Evolutionary conservation across 2,888 invertebrate species (phyloP).

Genomic region (Caenorhabditis parvicauda): DNA sequence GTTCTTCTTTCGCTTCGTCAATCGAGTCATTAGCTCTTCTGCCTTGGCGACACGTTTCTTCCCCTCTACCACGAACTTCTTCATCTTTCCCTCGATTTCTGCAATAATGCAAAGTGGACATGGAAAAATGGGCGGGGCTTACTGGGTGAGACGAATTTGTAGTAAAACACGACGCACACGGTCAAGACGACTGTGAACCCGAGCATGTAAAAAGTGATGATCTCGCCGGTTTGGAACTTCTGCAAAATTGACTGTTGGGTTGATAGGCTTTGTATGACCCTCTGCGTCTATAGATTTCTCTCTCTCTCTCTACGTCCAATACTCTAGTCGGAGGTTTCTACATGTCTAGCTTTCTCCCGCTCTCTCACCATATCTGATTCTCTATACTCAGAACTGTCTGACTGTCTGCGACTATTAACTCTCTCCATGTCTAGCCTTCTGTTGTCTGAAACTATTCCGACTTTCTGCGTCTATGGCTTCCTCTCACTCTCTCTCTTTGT

Average conservation of each 20-base stretch:
- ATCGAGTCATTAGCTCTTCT: no score
- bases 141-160: slow-evolving; percentile 15
- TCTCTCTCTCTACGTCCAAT: slow-evolving; percentile 6
- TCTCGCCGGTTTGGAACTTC: slow-evolving; percentile 29
- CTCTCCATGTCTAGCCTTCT: not conserved
- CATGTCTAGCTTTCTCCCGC: no score
- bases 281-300: not conserved
- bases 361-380: no score
- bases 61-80: no score
- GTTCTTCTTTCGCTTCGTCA: no score
- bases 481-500: no score
- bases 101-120: no score
- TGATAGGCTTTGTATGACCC: not conserved
- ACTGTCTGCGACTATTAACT: not conserved
- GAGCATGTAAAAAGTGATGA: slow-evolving; percentile 15
- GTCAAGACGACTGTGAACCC: slow-evolving; percentile 16
- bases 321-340: not conserved
- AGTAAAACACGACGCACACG: slow-evolving; percentile 12
- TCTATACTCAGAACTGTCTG: no score
- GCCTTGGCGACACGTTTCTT: no score
- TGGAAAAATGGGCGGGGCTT: slow-evolving; percentile 4
- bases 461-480: no score
- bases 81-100: not conserved
- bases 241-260: slow-evolving; percentile 4
- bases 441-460: not conserved